Evolutionary conservation across 1,140 invertebrate genomes (phyloP).

Genomic region (Condylostylus longicornis): DNA sequence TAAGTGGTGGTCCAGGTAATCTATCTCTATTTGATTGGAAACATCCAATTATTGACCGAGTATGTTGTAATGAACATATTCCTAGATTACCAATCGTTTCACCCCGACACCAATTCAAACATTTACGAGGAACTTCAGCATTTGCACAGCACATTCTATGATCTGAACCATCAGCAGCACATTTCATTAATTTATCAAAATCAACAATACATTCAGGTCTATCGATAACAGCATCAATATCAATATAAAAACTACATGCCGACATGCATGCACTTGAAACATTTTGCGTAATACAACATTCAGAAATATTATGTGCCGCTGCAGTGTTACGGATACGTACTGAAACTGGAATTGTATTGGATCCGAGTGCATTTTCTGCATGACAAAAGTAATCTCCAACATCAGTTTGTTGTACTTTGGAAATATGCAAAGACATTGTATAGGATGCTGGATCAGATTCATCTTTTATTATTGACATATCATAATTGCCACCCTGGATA

Average conservation of each 20-base stretch:
- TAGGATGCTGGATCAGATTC: constrained; percentile 39
- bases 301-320: constrained; percentile 48
- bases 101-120: constrained; percentile 54
- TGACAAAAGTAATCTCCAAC: constrained; percentile 67
- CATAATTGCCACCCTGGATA: constrained; percentile 57
- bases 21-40: constrained; percentile 62
- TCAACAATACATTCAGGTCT: constrained; percentile 61
- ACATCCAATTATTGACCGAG: constrained; percentile 57
- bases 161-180: constrained; percentile 63
- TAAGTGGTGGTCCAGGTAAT: constrained; percentile 61
- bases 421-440: constrained; percentile 55
- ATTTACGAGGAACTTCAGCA: constrained; percentile 52
- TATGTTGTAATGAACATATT: constrained; percentile 53
- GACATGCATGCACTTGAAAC: constrained; percentile 56
- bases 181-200: constrained; percentile 72
- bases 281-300: constrained; percentile 61
- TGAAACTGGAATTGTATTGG: constrained; percentile 48
- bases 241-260: constrained; percentile 63
- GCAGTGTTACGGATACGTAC: constrained; percentile 46
- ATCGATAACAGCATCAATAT: constrained; percentile 64
- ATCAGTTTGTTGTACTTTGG: constrained; percentile 49
- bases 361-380: constrained; percentile 64
- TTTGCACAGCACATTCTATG: constrained; percentile 63
- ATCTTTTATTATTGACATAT: constrained; percentile 36
- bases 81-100: constrained; percentile 44